Evolutionary conservation across 2,797 vertebrate genomes (phyloP), one percentile per base, ranked within the genome.

Genomic region (Characodon lateralis): DNA sequence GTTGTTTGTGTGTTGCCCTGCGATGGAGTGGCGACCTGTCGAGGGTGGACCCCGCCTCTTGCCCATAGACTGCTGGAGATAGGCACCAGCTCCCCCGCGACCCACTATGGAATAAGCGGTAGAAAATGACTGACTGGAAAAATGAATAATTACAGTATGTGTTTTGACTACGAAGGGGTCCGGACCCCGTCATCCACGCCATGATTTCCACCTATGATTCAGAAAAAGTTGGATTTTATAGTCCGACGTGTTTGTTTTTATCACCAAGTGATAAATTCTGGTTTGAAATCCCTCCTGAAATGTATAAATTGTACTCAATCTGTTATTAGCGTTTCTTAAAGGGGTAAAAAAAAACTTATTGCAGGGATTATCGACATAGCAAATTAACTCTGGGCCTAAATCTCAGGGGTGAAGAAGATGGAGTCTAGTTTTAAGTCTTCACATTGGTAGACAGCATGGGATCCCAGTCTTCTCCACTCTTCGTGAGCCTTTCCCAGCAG

Each of bases 401-500:
- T 35, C 18, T 39, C 31, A 65, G 35, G 63, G 63, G 31, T 65
- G 3, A 55, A 22, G 20, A 24, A 28, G 56, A 28, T 31, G 41
- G 72, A 28, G 31, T 74, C 56, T 61, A 28, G 48, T 35, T 26
- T 35, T n/a, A 20, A 59, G 66, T 50, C 31, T 14, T 26, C 8
- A 58, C 35, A 55, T 50, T 7, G 46, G 31, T 48, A 75, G 61
- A 77, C 59, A 74, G 63, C 56, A 78, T 18, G 65, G 48, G 22
- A 59, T 72, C 5, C 68, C 5, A 3, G 63, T 76, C 51, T 84
- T 46, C 22, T 73, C 43, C 70, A 28, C 58, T 76, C 73, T 20
- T 76, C 58, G 73, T 8, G 24, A 82, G 73, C 78, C 46, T 73
- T 79, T 78, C 63, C 74, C 72, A 77, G 77, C 82, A 82, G 83